Evolutionary conservation across 2,797 vertebrate species (phyloP).

Genomic region (Spea hammondii): DNA sequence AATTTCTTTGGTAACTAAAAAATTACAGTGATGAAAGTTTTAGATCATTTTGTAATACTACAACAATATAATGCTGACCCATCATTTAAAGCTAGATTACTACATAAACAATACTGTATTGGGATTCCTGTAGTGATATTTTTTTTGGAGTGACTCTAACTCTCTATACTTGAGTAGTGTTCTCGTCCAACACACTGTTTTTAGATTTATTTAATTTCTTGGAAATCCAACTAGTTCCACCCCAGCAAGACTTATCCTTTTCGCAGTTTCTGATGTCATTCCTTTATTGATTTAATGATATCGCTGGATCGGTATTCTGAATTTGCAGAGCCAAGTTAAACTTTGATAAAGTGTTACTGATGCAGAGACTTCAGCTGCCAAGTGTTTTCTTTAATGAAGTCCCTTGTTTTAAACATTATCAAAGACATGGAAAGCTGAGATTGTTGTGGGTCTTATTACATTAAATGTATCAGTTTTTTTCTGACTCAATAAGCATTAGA

Average conservation of each 20-base stretch:
- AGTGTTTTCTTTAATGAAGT: conserved; percentile 27
- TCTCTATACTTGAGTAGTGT: neutral
- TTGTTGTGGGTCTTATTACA: neutral
- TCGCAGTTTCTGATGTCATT: conserved; percentile 39
- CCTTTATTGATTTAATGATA: conserved; percentile 26
- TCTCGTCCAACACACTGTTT: conserved; percentile 19
- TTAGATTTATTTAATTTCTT: conserved; percentile 40
- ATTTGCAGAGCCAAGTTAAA: conserved; percentile 6
- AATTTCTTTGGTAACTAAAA: too few species aligned
- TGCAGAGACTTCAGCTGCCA: conserved; percentile 1
- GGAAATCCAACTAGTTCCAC: conserved; percentile 24
- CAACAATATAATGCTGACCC: too few species aligned
- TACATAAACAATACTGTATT: too few species aligned
- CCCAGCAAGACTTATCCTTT: conserved; percentile 16
- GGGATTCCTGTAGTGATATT: too few species aligned
- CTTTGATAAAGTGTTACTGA: conserved; percentile 23
- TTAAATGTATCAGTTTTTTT: neutral
- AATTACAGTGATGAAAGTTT: too few species aligned
- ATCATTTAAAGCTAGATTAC: too few species aligned
- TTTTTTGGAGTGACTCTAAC: too few species aligned
- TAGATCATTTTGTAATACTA: too few species aligned
- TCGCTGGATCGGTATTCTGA: neutral
- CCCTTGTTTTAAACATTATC: neutral
- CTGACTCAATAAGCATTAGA: too few species aligned
- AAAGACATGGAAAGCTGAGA: neutral